Conservation (phyloP, 2,113 vertebrate species). For the Axis porcinus region DNA sequence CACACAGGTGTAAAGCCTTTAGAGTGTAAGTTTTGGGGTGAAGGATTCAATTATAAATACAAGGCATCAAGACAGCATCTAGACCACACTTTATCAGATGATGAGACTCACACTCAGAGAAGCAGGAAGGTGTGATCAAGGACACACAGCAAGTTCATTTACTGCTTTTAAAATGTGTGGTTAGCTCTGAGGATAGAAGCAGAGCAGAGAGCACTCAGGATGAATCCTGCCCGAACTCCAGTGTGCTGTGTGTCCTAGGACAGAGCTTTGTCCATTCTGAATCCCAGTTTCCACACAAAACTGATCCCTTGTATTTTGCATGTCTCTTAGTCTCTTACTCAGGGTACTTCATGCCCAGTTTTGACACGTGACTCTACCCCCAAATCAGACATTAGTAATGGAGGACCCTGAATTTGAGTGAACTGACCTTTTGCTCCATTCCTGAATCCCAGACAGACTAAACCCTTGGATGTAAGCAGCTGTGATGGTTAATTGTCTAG, state of each 20-base stretch:
- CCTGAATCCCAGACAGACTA: not conserved
- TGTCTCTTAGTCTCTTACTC: not conserved
- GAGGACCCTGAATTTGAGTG: not conserved
- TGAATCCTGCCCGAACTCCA: not conserved
- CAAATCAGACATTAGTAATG: not conserved
- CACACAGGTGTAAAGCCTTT: not conserved
- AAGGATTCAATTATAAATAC: not conserved
- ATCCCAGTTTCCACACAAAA: not conserved
- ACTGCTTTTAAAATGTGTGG: not conserved
- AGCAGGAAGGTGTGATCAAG: not conserved
- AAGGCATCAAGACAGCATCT: not conserved
- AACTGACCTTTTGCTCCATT: not conserved
- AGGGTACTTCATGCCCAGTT: not conserved
- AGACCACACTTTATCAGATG: not conserved
- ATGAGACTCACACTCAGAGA: not conserved
- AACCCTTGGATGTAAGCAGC: not conserved
- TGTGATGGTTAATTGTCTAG: not conserved
- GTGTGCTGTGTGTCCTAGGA: not conserved
- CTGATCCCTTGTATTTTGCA: not conserved
- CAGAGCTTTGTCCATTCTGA: not conserved
- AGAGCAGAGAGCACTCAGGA: not conserved
- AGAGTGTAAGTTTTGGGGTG: not conserved
- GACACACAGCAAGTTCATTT: not conserved
- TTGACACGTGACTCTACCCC: not conserved
- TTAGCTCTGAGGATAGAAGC: not conserved